Evolutionary conservation across 2,113 vertebrate species (phyloP).

Genomic region (Elachura formosa): DNA sequence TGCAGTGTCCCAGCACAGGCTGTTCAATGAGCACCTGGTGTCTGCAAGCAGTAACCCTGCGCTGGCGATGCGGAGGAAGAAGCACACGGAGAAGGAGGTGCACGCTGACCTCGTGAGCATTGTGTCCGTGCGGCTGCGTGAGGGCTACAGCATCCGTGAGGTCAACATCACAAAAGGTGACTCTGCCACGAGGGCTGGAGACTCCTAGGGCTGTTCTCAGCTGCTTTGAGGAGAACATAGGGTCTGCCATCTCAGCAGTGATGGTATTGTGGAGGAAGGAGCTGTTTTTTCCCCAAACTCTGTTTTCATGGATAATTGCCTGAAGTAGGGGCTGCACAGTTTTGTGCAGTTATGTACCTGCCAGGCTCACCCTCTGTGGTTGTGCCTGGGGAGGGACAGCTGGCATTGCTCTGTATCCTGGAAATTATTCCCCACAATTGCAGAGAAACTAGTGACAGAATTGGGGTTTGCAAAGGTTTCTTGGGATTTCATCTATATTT

Average conservation of each 20-base stretch:
- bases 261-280: background rate
- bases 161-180: slow-evolving; percentile 91
- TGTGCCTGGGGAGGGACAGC: background rate
- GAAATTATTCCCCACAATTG: background rate
- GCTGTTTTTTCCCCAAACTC: background rate
- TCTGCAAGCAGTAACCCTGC: slow-evolving; percentile 94
- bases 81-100: slow-evolving; percentile 95
- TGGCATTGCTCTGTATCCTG: background rate
- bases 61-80: slow-evolving; percentile 90
- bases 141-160: slow-evolving; percentile 95
- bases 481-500: background rate
- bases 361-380: background rate
- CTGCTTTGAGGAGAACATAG: background rate
- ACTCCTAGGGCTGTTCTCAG: background rate
- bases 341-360: background rate
- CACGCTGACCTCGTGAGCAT: slow-evolving; percentile 90
- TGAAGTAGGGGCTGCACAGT: background rate
- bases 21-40: slow-evolving; percentile 96
- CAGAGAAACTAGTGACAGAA: background rate
- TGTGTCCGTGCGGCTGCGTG: slow-evolving; percentile 90
- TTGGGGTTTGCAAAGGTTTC: background rate
- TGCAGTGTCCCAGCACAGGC: slow-evolving; percentile 89
- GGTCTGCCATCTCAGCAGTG: background rate
- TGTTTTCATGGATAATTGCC: background rate
- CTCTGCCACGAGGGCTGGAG: background rate